Evolutionary conservation across 2,797 vertebrate genomes (phyloP).

Genomic region (Dryobates pubescens): DNA sequence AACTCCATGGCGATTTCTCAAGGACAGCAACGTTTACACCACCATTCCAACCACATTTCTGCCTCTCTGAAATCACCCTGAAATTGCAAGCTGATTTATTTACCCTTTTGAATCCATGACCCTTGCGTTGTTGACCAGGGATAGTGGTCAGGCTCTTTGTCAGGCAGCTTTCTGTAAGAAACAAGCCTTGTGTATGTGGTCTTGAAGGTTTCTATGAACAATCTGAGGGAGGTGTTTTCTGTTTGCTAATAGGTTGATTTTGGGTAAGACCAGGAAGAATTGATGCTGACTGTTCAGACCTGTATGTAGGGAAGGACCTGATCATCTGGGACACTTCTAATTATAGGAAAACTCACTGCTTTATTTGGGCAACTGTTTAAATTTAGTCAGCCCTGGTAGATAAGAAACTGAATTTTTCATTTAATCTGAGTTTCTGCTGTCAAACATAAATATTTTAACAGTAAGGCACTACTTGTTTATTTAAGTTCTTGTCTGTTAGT

Average conservation of each 20-base stretch:
- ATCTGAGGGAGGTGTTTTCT: neutral
- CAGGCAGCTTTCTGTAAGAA: neutral
- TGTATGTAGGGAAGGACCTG: neutral
- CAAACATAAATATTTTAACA: neutral
- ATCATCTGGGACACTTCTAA: neutral
- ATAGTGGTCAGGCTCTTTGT: neutral
- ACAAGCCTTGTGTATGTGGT: neutral
- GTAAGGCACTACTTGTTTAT: neutral
- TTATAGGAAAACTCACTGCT: neutral
- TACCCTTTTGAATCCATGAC: neutral
- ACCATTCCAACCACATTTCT: neutral
- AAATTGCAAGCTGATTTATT: slow-evolving; percentile 21
- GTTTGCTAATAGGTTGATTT: neutral
- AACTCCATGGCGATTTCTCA: neutral
- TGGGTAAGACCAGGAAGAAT: neutral
- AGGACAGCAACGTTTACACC: neutral
- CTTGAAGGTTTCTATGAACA: neutral
- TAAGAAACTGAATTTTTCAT: neutral
- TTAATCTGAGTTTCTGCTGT: neutral
- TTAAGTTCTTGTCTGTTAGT: neutral
- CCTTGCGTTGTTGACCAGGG: neutral
- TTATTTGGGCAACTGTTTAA: neutral
- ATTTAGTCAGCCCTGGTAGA: neutral
- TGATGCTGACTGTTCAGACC: neutral
- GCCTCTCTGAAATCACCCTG: neutral